A percentile compares a stretch with the other conserved stretches of the same genome.
These are phyloP conservation scores for Pseudorasbora parva DNA, from an alignment of 2,113 vertebrate species.

Conservation along the genomic window DNA sequence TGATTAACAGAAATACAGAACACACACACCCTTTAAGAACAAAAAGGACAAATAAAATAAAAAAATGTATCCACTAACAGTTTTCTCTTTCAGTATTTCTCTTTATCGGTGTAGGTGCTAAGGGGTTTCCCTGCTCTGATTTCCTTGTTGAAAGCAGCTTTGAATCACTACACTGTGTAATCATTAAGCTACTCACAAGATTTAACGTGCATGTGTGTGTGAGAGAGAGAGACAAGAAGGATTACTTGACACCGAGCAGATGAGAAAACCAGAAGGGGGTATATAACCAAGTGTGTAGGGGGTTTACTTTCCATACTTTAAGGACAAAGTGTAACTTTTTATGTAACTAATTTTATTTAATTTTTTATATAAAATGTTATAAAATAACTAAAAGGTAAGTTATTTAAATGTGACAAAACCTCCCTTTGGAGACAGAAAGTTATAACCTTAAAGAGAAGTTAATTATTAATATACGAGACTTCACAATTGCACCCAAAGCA, in stretches of 20 bases:
- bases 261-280: slow-evolving; percentile 15
- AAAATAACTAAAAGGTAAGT: neutral
- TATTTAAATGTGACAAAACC: neutral
- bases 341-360: too few species aligned
- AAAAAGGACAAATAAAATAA: neutral
- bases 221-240: slow-evolving; percentile 11
- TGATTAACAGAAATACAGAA: neutral
- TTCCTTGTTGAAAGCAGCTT: slow-evolving; percentile 22
- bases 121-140: neutral
- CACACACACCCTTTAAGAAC: neutral
- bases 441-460: neutral
- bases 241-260: slow-evolving; percentile 22
- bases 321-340: too few species aligned
- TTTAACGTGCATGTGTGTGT: neutral
- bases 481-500: neutral
- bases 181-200: slow-evolving; percentile 42
- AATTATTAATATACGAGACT: neutral
- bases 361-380: too few species aligned
- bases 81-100: neutral
- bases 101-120: neutral
- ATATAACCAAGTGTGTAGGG: neutral
- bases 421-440: neutral
- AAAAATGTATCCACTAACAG: neutral
- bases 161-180: slow-evolving; percentile 13
- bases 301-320: neutral